Base-by-base conservation (phyloP, 2,797 vertebrate genomes). In the Rhincodon typus region DNA sequence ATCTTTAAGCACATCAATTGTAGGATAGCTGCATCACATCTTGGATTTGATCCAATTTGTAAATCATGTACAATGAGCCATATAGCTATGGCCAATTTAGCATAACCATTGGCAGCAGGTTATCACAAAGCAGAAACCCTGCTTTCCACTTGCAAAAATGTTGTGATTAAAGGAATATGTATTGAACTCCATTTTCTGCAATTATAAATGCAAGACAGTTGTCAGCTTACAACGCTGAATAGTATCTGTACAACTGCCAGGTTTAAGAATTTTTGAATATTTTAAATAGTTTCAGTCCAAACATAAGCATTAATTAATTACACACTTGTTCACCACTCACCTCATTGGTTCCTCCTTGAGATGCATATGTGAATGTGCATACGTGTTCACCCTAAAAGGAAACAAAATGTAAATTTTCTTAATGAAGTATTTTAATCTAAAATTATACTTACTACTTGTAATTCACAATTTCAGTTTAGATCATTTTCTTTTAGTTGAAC, bases 301-400 rank as follows among this genome's bases (percentile, higher is more conserved):
- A 93, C 19, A 88, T 62, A 88, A 50, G 42, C 42, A 50, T 3
- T 23, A 46, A 95, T 70, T 72, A 46, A 74, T 23, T 50, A 10
- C n/a, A 95, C 19, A 77, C 25, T 34, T 34, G 15, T 30, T 4
- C 12, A 77, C 15, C 0, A 88, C 97, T 97, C 96, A 99, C 99
- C 98, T 99, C 99, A 17, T 99, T 99, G 12, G 99, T 99, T 96
- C 99, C 99, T 96, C 99, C 99, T 97, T 99, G 99, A 96, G 98
- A 98, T 1, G 98, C 98, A 0, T 99, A 99, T 0, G 99, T 99
- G 97, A 99, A 99, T 19, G 97, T 97, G 96, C 99, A 99, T 95
- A 98, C 96, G 95, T 98, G 98, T 2, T 97, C 98, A 90, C 97
- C 97, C 99, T 99, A 96, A 94, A 96, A 95, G 96, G 3, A 96